These are phyloP conservation scores for Camponotus vicinus DNA, from an alignment of 1,140 invertebrate species.

Conservation along the genomic window DNA sequence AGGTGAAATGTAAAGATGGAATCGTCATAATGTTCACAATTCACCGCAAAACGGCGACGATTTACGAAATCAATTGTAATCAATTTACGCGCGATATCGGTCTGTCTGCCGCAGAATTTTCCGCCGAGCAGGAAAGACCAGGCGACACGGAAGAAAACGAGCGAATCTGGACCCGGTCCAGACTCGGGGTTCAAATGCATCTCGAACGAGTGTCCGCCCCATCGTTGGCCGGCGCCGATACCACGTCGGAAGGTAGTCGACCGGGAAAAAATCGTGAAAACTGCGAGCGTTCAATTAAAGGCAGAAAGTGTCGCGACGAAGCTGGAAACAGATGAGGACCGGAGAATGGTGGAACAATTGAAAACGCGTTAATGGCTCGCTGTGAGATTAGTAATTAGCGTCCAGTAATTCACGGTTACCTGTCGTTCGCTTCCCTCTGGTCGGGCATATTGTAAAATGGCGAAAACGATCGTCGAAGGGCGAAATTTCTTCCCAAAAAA, in stretches of 20 bases:
- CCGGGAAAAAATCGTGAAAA: conserved; percentile 51
- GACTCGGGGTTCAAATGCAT: conserved; percentile 42
- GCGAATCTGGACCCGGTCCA: conserved; percentile 63
- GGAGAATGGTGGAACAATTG: conserved; percentile 47
- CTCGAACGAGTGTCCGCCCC: conserved; percentile 49
- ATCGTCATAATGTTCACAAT: conserved; percentile 40
- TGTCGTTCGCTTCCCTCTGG: conserved; percentile 16
- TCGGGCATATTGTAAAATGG: neutral
- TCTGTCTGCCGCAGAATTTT: conserved; percentile 53
- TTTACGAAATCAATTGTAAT: conserved; percentile 66
- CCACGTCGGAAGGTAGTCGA: conserved; percentile 29
- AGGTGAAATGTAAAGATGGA: conserved; percentile 5
- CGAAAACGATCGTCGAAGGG: neutral
- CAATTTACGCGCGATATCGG: conserved; percentile 60
- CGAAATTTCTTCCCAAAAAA: neutral
- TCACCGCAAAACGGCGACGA: conserved; percentile 39
- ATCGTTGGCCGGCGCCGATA: conserved; percentile 27
- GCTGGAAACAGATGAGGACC: neutral
- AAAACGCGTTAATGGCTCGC: conserved; percentile 54
- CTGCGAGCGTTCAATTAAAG: conserved; percentile 45
- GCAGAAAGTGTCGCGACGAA: conserved; percentile 3
- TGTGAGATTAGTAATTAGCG: conserved; percentile 58
- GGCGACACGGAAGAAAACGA: conserved; percentile 61
- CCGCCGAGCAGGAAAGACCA: conserved; percentile 20
- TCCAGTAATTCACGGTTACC: conserved; percentile 45